Percentiles rank a stretch among this genome's conserved stretches.
These are phyloP conservation scores for Dexiosoma caninum DNA, from an alignment of 2,888 invertebrate genomes.

Conservation along the genomic window DNA sequence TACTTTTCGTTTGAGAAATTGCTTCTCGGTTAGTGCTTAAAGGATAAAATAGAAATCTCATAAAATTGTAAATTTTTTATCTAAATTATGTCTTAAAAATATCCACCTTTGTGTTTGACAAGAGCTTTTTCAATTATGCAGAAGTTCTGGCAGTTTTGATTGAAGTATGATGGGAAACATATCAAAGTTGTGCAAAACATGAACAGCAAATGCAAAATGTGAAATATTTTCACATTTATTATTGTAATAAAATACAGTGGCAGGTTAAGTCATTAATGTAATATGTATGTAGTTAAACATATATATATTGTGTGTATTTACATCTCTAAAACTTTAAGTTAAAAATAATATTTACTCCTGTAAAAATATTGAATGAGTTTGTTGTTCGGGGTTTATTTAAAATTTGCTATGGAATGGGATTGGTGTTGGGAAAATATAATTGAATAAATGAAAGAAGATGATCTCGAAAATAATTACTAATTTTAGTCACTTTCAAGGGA, in stretches of 20 bases:
- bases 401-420: too few species aligned
- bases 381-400: too few species aligned
- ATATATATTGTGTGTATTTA: too few species aligned
- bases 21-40: neutral
- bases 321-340: too few species aligned
- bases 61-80: neutral
- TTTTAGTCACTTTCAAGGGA: too few species aligned
- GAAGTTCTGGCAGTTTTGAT: neutral
- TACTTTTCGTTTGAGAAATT: neutral
- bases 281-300: too few species aligned
- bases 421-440: too few species aligned
- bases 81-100: conserved; percentile 24
- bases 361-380: too few species aligned
- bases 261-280: neutral
- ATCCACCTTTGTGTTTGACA: neutral
- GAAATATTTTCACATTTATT: neutral
- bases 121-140: neutral
- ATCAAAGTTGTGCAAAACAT: neutral
- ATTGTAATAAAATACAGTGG: neutral
- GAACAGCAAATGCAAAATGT: neutral
- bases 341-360: too few species aligned
- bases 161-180: neutral
- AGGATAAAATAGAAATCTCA: conserved; percentile 2
- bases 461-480: too few species aligned
- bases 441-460: too few species aligned